phyloP scores from a whole-genome alignment of 2,113 vertebrate genomes.

The Eptatretus burgeri region DNA sequence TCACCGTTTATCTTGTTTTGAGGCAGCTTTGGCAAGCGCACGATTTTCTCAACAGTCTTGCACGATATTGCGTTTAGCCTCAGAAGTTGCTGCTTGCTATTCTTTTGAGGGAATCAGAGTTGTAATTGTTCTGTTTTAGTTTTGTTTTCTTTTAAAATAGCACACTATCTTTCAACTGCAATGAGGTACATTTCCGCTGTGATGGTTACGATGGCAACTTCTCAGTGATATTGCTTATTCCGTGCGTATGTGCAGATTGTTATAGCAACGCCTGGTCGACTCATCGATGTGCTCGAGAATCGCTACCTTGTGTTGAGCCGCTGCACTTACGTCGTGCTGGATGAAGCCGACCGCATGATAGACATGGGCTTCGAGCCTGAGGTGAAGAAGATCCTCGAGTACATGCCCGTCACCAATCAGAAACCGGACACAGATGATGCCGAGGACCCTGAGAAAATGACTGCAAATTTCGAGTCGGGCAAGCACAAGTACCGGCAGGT shows the following conservation, averaged over 20 bases:
- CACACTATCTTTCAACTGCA: too few relatives aligned
- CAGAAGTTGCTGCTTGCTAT: too few relatives aligned
- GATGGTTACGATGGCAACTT: too few relatives aligned
- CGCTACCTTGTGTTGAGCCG: conserved; percentile 76
- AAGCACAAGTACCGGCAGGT: conserved; percentile 95
- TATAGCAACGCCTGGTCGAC: conserved; percentile 65
- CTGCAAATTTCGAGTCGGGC: conserved; percentile 73
- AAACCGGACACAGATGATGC: conserved; percentile 87
- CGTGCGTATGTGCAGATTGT: conserved; percentile 33
- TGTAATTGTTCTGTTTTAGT: too few relatives aligned
- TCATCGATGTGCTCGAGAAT: conserved; percentile 86
- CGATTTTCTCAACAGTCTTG: too few relatives aligned
- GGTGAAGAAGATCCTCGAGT: conserved; percentile 84
- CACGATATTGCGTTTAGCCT: too few relatives aligned
- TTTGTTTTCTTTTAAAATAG: too few relatives aligned
- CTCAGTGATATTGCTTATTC: neutral
- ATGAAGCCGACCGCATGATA: conserved; percentile 89
- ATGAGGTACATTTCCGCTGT: too few relatives aligned
- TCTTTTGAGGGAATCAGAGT: too few relatives aligned
- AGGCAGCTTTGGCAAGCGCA: too few relatives aligned
- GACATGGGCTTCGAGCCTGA: conserved; percentile 97
- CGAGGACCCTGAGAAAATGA: conserved; percentile 84
- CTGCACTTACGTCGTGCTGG: conserved; percentile 82
- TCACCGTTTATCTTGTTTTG: too few relatives aligned
- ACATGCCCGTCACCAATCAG: conserved; percentile 90